These are phyloP conservation scores for Eupristina koningsbergeri DNA, from an alignment of 1,140 invertebrate genomes.

Conservation along the genomic window DNA sequence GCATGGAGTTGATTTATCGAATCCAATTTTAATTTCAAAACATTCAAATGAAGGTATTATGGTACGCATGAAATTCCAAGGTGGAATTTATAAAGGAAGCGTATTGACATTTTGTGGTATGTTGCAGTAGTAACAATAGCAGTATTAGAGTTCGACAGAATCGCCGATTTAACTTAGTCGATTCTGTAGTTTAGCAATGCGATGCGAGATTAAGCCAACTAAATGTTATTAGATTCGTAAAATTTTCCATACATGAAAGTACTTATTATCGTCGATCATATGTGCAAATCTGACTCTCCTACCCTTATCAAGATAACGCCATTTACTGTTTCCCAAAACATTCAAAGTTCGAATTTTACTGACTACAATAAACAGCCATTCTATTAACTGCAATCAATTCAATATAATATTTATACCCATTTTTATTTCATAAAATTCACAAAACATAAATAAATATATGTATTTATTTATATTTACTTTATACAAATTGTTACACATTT, in stretches of 20 bases:
- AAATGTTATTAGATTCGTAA: not conserved
- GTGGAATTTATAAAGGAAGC: not conserved
- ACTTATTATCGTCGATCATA: not conserved
- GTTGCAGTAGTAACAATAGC: not conserved
- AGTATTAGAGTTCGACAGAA: not conserved
- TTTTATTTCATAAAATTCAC: no score
- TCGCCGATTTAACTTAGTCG: not conserved
- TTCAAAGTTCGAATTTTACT: no score
- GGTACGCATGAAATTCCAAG: not conserved
- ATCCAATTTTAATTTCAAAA: no score
- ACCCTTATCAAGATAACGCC: no score
- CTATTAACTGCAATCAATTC: no score
- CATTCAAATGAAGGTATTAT: not conserved
- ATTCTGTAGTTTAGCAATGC: not conserved
- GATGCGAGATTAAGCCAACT: slow-evolving; percentile 12
- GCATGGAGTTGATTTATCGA: no score
- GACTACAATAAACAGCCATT: no score
- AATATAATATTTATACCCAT: no score
- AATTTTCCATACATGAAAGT: slow-evolving; percentile 12
- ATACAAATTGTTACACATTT: no score
- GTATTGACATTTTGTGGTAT: not conserved
- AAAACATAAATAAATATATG: no score
- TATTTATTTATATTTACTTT: no score
- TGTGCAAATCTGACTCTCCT: not conserved
- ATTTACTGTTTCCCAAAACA: no score